Conservation (phyloP, 1,140 invertebrate genomes). For the Sminthurinus signatus region DNA sequence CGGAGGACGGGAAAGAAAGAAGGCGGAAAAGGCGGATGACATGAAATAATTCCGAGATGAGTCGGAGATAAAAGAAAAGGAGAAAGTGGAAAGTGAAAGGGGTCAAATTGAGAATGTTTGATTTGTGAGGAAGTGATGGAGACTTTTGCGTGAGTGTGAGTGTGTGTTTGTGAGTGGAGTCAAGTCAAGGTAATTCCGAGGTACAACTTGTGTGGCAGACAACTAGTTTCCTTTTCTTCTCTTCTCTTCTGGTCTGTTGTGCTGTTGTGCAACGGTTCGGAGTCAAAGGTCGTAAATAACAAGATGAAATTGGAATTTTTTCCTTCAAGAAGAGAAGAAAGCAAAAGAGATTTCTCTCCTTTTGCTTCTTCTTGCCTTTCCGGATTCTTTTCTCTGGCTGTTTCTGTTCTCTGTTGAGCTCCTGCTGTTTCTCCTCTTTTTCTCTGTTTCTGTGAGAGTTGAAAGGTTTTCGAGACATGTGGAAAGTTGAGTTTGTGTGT, state of each 20-base stretch:
- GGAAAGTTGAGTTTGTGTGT: background rate
- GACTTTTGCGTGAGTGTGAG: conserved; percentile 22
- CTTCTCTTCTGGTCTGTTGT: background rate
- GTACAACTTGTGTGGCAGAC: conserved; percentile 9
- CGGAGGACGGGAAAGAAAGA: too few species aligned
- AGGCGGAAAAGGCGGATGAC: too few species aligned
- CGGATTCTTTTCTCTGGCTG: too few species aligned
- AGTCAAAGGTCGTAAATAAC: conserved; percentile 31
- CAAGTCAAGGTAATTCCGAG: too few species aligned
- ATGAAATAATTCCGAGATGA: background rate
- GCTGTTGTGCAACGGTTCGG: conserved; percentile 2
- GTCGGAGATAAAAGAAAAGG: background rate
- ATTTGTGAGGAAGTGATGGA: conserved; percentile 20
- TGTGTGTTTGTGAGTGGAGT: too few species aligned
- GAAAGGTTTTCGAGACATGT: too few species aligned
- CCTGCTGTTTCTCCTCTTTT: background rate
- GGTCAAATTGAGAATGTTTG: background rate
- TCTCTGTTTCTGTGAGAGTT: background rate
- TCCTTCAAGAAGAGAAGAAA: conserved; percentile 5
- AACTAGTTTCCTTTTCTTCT: conserved; percentile 18
- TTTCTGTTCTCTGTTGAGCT: too few species aligned
- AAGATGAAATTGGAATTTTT: conserved; percentile 30
- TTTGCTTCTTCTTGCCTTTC: background rate
- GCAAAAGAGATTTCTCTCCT: conserved; percentile 1
- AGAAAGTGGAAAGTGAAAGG: background rate